These are phyloP conservation scores for Lepetodrilus schrolli DNA, from an alignment of 2,888 invertebrate genomes.

Conservation along the genomic window DNA sequence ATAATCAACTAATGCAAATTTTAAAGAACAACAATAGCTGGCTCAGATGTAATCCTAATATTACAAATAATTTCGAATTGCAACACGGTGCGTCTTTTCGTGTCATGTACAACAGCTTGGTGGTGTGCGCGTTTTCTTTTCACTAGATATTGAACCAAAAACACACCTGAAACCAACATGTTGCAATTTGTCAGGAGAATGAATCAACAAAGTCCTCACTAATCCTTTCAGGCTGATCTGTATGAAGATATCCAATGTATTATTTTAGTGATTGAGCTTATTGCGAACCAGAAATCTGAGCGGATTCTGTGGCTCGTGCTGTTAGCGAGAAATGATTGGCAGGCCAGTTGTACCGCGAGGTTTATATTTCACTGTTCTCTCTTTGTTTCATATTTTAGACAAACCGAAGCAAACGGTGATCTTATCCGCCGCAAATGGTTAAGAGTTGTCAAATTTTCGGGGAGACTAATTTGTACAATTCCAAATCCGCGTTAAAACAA, in stretches of 20 bases:
- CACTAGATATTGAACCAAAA: too few species aligned
- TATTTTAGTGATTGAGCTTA: constrained; percentile 17
- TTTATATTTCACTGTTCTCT: background rate
- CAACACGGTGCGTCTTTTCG: background rate
- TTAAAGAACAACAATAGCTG: too few species aligned
- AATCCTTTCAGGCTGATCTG: background rate
- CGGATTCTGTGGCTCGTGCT: background rate
- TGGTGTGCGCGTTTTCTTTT: background rate
- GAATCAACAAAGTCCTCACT: background rate
- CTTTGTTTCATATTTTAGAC: background rate
- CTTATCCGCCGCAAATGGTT: background rate
- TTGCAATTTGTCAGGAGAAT: background rate
- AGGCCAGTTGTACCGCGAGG: background rate
- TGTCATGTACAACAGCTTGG: background rate
- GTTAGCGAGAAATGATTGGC: background rate
- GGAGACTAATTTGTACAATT: constrained; percentile 14
- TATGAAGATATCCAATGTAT: constrained; percentile 4
- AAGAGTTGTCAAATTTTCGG: background rate
- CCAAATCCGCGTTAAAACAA: background rate
- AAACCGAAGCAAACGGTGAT: constrained; percentile 9
- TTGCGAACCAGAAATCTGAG: background rate
- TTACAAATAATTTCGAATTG: background rate
- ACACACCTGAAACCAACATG: too few species aligned
- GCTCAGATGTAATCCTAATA: too few species aligned
- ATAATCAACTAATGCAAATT: too few species aligned